Evolutionary conservation across 1,140 invertebrate species (phyloP).

Genomic region (Danaus melanippus): DNA sequence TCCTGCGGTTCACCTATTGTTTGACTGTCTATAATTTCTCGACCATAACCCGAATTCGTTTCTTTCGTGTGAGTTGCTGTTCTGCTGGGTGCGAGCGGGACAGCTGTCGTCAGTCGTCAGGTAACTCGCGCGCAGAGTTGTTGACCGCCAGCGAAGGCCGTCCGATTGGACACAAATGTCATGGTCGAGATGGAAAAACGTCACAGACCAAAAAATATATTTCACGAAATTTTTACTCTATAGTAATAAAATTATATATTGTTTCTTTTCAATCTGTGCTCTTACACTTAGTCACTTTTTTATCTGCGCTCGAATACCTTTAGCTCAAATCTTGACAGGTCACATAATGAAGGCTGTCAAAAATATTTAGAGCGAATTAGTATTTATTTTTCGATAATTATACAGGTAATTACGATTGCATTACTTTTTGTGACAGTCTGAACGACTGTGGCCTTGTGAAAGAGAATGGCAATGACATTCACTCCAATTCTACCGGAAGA

Average conservation of each 20-base stretch:
- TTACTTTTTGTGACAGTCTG: too few species aligned
- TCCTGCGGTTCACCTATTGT: slow-evolving; percentile 11
- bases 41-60: too few species aligned
- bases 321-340: too few species aligned
- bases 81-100: slow-evolving; percentile 29
- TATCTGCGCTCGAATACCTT: not conserved
- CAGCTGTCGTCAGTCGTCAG: slow-evolving; percentile 24
- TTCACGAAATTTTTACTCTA: slow-evolving; percentile 15
- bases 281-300: slow-evolving; percentile 1
- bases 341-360: too few species aligned
- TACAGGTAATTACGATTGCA: too few species aligned
- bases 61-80: too few species aligned
- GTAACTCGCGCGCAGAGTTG: slow-evolving; percentile 54
- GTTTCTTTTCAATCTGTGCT: slow-evolving; percentile 8
- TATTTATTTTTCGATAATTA: too few species aligned
- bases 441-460: slow-evolving; percentile 39
- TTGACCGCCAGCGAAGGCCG: slow-evolving; percentile 65
- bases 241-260: slow-evolving; percentile 38
- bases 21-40: too few species aligned
- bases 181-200: slow-evolving; percentile 62
- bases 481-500: slow-evolving; percentile 44
- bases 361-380: too few species aligned
- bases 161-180: slow-evolving; percentile 70
- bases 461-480: slow-evolving; percentile 63
- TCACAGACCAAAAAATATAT: slow-evolving; percentile 56